These are phyloP conservation scores for Clarias fuscus DNA, from an alignment of 2,797 vertebrate genomes.

Conservation along the genomic window DNA sequence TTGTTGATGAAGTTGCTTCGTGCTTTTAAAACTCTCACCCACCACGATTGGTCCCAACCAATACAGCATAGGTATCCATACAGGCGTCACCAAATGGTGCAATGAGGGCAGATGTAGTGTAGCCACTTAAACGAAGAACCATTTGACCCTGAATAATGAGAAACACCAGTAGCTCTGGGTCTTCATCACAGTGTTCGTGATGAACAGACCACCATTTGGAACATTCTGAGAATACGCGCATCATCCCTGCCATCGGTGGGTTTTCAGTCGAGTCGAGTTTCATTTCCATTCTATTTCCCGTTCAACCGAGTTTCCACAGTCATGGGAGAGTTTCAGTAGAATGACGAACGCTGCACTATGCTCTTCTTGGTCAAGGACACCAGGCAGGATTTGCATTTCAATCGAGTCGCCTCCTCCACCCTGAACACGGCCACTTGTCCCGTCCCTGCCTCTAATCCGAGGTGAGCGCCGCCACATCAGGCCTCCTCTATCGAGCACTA, in stretches of 20 bases:
- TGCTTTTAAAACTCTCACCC: neutral
- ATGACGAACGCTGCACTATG: neutral
- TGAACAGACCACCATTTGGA: neutral
- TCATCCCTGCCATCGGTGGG: neutral
- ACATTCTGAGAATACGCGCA: neutral
- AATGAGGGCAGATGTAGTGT: neutral
- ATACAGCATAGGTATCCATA: neutral
- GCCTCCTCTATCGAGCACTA: slow-evolving; percentile 40
- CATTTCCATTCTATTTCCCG: neutral
- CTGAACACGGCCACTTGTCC: neutral
- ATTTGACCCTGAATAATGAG: neutral
- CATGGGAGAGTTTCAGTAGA: neutral
- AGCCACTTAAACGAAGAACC: neutral
- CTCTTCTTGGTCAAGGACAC: slow-evolving; percentile 46
- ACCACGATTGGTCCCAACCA: no score
- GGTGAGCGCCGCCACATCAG: slow-evolving; percentile 14
- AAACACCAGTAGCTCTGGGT: neutral
- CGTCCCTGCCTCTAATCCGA: slow-evolving; percentile 33
- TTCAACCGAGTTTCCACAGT: neutral
- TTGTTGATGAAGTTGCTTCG: neutral
- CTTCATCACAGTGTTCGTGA: neutral
- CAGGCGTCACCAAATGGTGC: neutral
- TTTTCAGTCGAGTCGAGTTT: neutral
- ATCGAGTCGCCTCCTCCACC: neutral
- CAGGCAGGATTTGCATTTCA: slow-evolving; percentile 42